Percentiles rank a stretch among this genome's conserved stretches.
phyloP scores from a whole-genome alignment of 2,888 invertebrate species.

The Buathra laborator region DNA sequence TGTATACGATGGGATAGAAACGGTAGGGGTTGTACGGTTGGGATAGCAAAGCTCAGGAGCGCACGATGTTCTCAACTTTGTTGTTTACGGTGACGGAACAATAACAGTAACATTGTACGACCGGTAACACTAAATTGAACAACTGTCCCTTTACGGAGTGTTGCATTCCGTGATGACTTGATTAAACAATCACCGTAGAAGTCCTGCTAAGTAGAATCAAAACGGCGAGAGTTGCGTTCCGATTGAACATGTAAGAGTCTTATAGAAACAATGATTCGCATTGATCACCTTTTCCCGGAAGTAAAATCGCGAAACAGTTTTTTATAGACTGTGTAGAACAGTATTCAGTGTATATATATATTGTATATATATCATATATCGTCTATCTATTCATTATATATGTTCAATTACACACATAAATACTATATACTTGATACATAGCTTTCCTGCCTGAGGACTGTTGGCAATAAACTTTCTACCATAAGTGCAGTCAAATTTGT shows the following conservation, averaged over 20 bases:
- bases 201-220: not conserved
- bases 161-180: not conserved
- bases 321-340: too few species aligned
- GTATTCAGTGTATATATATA: too few species aligned
- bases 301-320: too few species aligned
- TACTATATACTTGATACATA: too few species aligned
- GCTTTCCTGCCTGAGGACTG: too few species aligned
- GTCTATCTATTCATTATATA: too few species aligned
- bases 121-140: constrained; percentile 24
- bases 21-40: constrained; percentile 42
- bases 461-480: too few species aligned
- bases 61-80: constrained; percentile 48
- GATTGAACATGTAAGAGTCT: not conserved
- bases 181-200: not conserved
- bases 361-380: too few species aligned
- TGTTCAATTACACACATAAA: too few species aligned
- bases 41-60: constrained; percentile 49
- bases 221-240: not conserved
- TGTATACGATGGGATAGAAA: constrained; percentile 17
- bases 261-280: too few species aligned
- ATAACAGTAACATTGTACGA: constrained; percentile 44
- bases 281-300: too few species aligned
- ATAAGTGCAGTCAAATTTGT: too few species aligned
- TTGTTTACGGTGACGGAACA: constrained; percentile 34
- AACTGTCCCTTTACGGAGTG: not conserved